Percentiles rank a stretch among this genome's conserved stretches.
These are phyloP conservation scores for Esox lucius DNA, from an alignment of 2,797 vertebrate species.

Conservation along the genomic window DNA sequence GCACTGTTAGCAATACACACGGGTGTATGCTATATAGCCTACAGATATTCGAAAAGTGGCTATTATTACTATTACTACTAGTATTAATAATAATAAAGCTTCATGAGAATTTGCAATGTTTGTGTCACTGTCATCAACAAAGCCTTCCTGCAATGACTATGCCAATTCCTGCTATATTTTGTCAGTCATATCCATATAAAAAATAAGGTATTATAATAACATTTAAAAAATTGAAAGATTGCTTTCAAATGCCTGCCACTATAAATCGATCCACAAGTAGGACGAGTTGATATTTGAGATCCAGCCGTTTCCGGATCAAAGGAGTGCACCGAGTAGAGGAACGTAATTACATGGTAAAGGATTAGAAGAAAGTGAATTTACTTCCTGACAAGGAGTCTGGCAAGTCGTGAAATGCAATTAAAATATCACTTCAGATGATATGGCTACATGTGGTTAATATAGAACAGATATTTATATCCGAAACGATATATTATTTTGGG, in stretches of 20 bases:
- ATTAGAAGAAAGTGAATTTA: not conserved
- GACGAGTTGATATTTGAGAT: not conserved
- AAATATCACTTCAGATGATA: not conserved
- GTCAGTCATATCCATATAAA: not conserved
- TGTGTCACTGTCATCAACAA: too few species aligned
- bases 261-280: not conserved
- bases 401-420: not conserved
- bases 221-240: not conserved
- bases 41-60: too few species aligned
- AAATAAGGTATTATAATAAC: not conserved
- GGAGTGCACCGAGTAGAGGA: not conserved
- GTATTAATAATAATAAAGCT: too few species aligned
- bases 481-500: too few species aligned
- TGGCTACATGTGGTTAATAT: not conserved
- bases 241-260: conserved; percentile 6
- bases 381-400: not conserved
- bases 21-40: too few species aligned
- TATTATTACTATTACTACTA: too few species aligned
- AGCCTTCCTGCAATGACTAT: not conserved
- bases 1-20: too few species aligned
- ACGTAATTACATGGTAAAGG: not conserved
- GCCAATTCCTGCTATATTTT: not conserved
- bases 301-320: not conserved
- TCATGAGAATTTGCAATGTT: too few species aligned
- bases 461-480: too few species aligned